Evolutionary conservation across 2,888 invertebrate genomes (phyloP).

Genomic region (Operophtera brumata): DNA sequence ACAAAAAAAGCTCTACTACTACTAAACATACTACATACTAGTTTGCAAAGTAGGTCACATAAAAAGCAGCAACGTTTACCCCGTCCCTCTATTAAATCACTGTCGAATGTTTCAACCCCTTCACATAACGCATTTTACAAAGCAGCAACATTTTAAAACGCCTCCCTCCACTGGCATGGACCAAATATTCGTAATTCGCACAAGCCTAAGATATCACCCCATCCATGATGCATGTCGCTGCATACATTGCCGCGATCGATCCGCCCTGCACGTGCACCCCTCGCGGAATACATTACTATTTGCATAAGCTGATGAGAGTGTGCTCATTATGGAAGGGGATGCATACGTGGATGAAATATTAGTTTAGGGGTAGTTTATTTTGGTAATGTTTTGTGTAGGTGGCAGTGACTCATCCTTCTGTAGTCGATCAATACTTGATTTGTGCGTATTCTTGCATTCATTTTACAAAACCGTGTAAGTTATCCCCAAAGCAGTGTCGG

Average conservation of each 20-base stretch:
- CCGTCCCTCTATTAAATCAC: neutral
- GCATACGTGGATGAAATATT: slow-evolving; percentile 16
- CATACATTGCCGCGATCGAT: slow-evolving; percentile 27
- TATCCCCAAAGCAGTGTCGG: too few relatives aligned
- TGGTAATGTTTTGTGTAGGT: slow-evolving; percentile 1
- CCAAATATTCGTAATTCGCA: slow-evolving; percentile 10
- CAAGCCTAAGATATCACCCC: slow-evolving; percentile 15
- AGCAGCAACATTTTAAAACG: neutral
- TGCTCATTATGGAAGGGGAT: slow-evolving; percentile 43
- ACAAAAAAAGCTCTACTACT: too few relatives aligned
- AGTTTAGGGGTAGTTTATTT: slow-evolving; percentile 18
- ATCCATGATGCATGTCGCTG: slow-evolving; percentile 42
- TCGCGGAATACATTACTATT: slow-evolving; percentile 44
- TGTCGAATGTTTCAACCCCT: slow-evolving; percentile 1
- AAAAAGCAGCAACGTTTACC: neutral
- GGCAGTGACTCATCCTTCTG: slow-evolving; percentile 1
- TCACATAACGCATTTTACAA: slow-evolving; percentile 6
- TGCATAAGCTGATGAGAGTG: slow-evolving; percentile 61
- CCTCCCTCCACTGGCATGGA: neutral
- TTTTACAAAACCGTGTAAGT: too few relatives aligned
- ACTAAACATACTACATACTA: too few relatives aligned
- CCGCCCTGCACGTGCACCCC: slow-evolving; percentile 6
- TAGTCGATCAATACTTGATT: too few relatives aligned
- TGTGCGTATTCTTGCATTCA: too few relatives aligned
- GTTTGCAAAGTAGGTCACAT: neutral